phyloP scores from a whole-genome alignment of 1,140 invertebrate genomes.

The Penaeus vannamei region DNA sequence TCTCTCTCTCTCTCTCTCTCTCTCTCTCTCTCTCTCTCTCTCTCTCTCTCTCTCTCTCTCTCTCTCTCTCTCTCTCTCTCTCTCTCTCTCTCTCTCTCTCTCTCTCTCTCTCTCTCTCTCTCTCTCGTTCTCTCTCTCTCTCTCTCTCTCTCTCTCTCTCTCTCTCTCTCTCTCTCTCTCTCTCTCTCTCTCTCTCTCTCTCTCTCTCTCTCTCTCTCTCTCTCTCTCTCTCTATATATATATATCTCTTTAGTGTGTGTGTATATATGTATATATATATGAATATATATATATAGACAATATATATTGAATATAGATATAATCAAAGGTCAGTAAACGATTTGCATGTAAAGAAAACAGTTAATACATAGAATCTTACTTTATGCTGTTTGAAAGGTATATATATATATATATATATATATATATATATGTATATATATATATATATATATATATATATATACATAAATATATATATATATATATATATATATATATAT shows the following conservation, averaged over 20 bases:
- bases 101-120: background rate
- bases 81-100: background rate
- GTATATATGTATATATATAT: background rate
- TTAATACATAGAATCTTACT: too few relatives aligned
- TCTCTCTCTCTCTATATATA: too few relatives aligned
- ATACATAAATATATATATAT: too few relatives aligned
- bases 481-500: too few relatives aligned
- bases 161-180: background rate
- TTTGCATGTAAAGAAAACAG: too few relatives aligned
- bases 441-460: too few relatives aligned
- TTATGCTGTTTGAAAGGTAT: too few relatives aligned
- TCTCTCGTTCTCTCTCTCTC: background rate
- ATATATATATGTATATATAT: too few relatives aligned
- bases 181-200: background rate
- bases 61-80: constrained; percentile 3
- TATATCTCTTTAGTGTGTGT: too few relatives aligned
- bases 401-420: too few relatives aligned
- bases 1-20: constrained; percentile 20
- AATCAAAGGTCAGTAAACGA: too few relatives aligned
- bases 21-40: constrained; percentile 39
- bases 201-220: background rate
- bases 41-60: constrained; percentile 37
- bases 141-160: background rate
- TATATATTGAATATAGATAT: too few relatives aligned
- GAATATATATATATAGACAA: background rate